A percentile compares a stretch with the other conserved stretches of the same genome.
Conservation (phyloP, 2,888 invertebrate species). For the Parnassius smintheus region DNA sequence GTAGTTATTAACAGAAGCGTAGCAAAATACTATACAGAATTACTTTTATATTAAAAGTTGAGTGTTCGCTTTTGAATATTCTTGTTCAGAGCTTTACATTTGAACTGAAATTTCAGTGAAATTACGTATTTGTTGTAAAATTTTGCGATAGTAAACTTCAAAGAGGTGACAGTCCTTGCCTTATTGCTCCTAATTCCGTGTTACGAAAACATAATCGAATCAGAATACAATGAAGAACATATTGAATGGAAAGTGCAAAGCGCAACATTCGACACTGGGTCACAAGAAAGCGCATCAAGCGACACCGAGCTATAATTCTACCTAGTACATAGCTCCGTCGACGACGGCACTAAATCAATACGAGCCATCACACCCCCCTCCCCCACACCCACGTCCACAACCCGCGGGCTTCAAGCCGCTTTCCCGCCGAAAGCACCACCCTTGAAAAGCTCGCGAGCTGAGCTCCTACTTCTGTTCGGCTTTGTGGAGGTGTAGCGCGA, state of each 20-base stretch:
- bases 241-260: conserved; percentile 17
- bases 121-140: too few relatives aligned
- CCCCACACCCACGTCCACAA: conserved; percentile 43
- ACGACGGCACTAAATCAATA: conserved; percentile 83
- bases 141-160: too few relatives aligned
- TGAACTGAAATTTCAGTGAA: too few relatives aligned
- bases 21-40: too few relatives aligned
- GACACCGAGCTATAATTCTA: conserved; percentile 70
- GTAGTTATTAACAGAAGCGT: too few relatives aligned
- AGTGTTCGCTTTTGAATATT: too few relatives aligned
- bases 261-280: conserved; percentile 32
- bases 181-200: too few relatives aligned
- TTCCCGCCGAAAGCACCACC: conserved; percentile 81
- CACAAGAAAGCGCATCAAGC: conserved; percentile 78
- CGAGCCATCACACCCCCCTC: conserved; percentile 76
- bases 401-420: conserved; percentile 55
- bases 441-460: conserved; percentile 81
- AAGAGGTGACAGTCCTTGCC: too few relatives aligned
- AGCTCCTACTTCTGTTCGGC: conserved; percentile 82
- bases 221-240: conserved; percentile 13
- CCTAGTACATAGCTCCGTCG: conserved; percentile 78
- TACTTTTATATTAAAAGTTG: too few relatives aligned
- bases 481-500: conserved; percentile 77
- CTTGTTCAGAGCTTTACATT: too few relatives aligned
- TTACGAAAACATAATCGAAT: conserved; percentile 5